These are phyloP conservation scores for Protonemura montana DNA, from an alignment of 2,888 invertebrate genomes.

Conservation along the genomic window DNA sequence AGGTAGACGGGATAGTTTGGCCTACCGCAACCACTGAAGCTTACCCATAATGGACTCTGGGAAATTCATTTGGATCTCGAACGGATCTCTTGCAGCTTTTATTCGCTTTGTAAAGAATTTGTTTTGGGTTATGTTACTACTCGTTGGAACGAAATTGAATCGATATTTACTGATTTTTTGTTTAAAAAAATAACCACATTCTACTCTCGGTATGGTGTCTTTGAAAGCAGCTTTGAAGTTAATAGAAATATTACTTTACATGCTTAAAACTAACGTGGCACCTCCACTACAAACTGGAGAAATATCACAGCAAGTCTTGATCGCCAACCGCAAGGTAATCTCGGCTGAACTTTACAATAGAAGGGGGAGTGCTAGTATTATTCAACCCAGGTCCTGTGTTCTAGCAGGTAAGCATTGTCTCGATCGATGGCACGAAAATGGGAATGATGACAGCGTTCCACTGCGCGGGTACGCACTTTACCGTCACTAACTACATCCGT, in stretches of 20 bases:
- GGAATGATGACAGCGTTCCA: constrained; percentile 23
- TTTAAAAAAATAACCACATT: neutral
- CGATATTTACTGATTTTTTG: neutral
- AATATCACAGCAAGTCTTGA: neutral
- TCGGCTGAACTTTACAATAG: neutral
- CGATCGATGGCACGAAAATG: neutral
- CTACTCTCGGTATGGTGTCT: neutral
- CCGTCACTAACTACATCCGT: constrained; percentile 33
- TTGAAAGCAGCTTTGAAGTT: neutral
- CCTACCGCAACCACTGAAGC: constrained; percentile 12
- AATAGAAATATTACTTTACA: neutral
- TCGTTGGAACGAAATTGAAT: neutral
- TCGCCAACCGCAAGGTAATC: neutral
- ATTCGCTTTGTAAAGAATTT: neutral
- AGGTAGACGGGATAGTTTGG: neutral
- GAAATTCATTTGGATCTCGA: neutral
- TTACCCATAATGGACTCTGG: neutral
- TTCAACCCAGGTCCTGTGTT: neutral
- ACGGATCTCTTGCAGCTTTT: neutral
- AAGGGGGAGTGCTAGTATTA: neutral
- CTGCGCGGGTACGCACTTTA: constrained; percentile 16
- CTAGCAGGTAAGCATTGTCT: neutral
- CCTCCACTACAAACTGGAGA: neutral
- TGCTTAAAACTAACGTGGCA: neutral
- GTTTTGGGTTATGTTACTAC: neutral